A percentile compares a stretch with the other conserved stretches of the same genome.
phyloP scores from a whole-genome alignment of 53 echinoderm and acorn worm genomes.

The Zoroaster sp. region DNA sequence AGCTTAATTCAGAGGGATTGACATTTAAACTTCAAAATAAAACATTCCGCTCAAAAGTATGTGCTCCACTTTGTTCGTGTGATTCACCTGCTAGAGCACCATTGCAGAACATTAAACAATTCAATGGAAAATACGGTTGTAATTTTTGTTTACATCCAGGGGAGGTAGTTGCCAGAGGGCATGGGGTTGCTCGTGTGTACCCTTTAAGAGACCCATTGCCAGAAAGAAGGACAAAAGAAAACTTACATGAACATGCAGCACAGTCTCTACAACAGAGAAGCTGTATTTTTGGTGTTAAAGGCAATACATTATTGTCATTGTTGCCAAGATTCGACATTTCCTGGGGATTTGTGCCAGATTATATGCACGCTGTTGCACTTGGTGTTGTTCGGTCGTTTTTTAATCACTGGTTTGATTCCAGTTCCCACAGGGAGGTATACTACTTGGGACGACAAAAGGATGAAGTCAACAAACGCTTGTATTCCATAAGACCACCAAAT shows the following conservation, averaged over 20 bases:
- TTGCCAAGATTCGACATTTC: constrained; percentile 5
- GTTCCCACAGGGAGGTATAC: not conserved
- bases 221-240: not conserved
- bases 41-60: not conserved
- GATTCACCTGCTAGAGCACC: constrained; percentile 29
- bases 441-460: not conserved
- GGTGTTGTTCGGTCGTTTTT: constrained; percentile 33
- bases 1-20: not conserved
- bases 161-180: not conserved
- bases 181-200: constrained; percentile 6
- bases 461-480: not conserved
- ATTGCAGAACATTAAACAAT: constrained; percentile 44
- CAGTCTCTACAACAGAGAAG: not conserved
- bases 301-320: not conserved
- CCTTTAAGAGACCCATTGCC: not conserved
- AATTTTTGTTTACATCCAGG: constrained; percentile 36
- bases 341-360: constrained; percentile 5
- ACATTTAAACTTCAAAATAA: not conserved
- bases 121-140: constrained; percentile 53
- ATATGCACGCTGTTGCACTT: constrained; percentile 49
- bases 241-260: not conserved
- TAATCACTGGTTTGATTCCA: constrained; percentile 36
- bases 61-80: not conserved
- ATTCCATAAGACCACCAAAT: not conserved
- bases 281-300: not conserved